phyloP scores from a whole-genome alignment of 2,888 invertebrate genomes.

The Andrena marginata region DNA sequence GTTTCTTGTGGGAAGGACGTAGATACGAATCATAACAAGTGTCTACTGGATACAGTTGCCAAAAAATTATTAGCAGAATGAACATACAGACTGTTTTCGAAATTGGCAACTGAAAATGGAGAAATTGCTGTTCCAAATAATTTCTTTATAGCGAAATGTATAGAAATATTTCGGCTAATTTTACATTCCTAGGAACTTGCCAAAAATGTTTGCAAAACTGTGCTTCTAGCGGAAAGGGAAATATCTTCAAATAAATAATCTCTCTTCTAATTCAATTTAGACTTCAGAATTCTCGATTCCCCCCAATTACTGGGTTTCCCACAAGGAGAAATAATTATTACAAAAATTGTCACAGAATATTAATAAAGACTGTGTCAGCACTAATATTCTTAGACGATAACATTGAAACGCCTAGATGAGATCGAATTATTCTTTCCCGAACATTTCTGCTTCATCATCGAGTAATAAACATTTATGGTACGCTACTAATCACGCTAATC shows the following conservation, averaged over 20 bases:
- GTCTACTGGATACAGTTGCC: no score
- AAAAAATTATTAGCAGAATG: no score
- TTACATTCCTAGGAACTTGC: no score
- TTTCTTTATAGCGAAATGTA: no score
- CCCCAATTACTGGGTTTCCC: background rate
- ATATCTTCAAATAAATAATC: background rate
- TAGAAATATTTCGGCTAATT: no score
- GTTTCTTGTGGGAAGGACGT: no score
- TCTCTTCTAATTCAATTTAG: background rate
- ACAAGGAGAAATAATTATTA: background rate
- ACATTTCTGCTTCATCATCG: background rate
- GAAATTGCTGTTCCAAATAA: no score
- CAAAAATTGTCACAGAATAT: background rate
- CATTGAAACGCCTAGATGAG: background rate
- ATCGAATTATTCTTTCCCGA: background rate
- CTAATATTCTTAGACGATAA: constrained; percentile 1
- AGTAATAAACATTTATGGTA: constrained; percentile 3
- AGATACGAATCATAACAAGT: no score
- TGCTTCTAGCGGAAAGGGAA: no score
- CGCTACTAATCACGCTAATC: background rate
- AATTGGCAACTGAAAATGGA: no score
- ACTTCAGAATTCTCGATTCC: background rate
- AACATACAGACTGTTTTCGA: no score
- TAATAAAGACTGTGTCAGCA: background rate
- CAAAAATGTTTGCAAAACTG: no score